These are phyloP conservation scores for Cheilosia pagana DNA, from an alignment of 2,888 invertebrate genomes.

Conservation along the genomic window DNA sequence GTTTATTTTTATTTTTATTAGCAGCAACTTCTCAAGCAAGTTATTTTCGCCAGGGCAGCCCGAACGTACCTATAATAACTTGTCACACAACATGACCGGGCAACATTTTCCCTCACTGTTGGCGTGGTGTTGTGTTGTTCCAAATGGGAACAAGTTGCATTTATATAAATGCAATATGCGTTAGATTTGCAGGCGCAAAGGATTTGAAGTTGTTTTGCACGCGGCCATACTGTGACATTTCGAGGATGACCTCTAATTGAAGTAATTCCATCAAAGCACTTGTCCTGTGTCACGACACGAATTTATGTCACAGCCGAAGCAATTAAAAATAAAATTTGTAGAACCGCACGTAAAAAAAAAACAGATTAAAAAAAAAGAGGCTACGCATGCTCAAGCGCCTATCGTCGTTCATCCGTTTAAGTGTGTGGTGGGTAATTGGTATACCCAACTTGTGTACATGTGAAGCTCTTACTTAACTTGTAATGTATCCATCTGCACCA, in stretches of 20 bases:
- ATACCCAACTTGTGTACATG: slow-evolving; percentile 62
- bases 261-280: slow-evolving; percentile 39
- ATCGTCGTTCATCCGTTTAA: slow-evolving; percentile 53
- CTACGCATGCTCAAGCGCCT: slow-evolving; percentile 70
- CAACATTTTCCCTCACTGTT: slow-evolving; percentile 69
- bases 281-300: slow-evolving; percentile 48
- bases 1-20: slow-evolving; percentile 43
- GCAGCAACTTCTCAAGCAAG: slow-evolving; percentile 65
- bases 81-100: slow-evolving; percentile 72
- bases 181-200: slow-evolving; percentile 30
- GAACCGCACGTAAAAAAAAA: slow-evolving; percentile 12
- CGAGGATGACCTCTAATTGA: slow-evolving; percentile 50
- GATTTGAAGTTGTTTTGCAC: slow-evolving; percentile 21
- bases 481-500: slow-evolving; percentile 53
- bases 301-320: slow-evolving; percentile 50
- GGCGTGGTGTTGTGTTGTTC: slow-evolving; percentile 7
- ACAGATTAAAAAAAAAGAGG: slow-evolving; percentile 25
- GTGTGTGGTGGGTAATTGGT: slow-evolving; percentile 68
- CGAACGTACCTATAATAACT: slow-evolving; percentile 57
- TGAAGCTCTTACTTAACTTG: slow-evolving; percentile 69
- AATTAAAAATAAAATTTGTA: slow-evolving; percentile 54
- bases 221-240: too few species aligned
- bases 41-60: slow-evolving; percentile 54
- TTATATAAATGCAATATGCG: slow-evolving; percentile 36
- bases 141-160: slow-evolving; percentile 51